phyloP scores from a whole-genome alignment of 2,797 vertebrate species.

The Enteromius afrohamiltoni region DNA sequence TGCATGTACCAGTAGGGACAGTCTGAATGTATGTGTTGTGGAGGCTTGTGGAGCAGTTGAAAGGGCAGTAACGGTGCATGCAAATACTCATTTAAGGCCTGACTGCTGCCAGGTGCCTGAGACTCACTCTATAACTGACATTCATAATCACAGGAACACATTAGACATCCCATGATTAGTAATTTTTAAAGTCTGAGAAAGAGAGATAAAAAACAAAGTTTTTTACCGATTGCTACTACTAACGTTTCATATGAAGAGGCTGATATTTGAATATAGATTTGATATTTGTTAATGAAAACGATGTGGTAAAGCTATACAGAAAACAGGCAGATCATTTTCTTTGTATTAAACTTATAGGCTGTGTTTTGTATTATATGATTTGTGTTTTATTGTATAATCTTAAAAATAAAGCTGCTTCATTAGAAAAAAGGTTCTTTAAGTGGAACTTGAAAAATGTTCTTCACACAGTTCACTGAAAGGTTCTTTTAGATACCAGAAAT shows the following conservation, averaged over 20 bases:
- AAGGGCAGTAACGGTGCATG: conserved; percentile 60
- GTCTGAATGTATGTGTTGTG: background rate
- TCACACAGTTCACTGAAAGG: background rate
- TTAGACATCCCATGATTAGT: background rate
- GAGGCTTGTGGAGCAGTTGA: conserved; percentile 49
- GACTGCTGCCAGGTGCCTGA: background rate
- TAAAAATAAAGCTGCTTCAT: background rate
- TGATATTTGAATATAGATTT: conserved; percentile 15
- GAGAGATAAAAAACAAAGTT: background rate
- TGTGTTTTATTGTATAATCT: background rate
- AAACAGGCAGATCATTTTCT: background rate
- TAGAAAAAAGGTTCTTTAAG: background rate
- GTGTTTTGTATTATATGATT: background rate
- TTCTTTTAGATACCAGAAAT: background rate
- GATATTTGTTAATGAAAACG: conserved; percentile 11
- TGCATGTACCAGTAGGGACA: background rate
- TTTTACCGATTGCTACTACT: background rate
- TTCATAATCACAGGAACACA: background rate
- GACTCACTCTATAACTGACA: background rate
- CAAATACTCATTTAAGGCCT: conserved; percentile 20
- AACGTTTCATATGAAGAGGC: background rate
- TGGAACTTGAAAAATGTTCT: background rate
- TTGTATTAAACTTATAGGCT: background rate
- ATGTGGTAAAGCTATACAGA: background rate
- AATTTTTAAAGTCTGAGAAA: background rate